These are phyloP conservation scores for Calliopsis andreniformis DNA, from an alignment of 1,140 invertebrate genomes.

Conservation along the genomic window DNA sequence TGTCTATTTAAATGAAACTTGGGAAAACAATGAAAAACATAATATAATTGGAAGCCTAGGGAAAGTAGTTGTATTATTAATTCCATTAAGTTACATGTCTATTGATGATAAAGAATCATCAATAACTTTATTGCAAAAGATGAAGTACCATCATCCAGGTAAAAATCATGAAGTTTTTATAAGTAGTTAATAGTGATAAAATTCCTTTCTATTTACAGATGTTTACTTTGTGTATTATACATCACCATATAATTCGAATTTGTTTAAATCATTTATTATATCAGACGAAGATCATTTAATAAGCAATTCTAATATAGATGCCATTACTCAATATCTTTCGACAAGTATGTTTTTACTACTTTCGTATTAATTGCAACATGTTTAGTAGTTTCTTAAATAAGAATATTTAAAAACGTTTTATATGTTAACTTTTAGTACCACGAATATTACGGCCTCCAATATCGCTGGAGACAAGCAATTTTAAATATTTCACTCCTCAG, in stretches of 20 bases:
- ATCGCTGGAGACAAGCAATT: conserved; percentile 30
- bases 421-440: conserved; percentile 61
- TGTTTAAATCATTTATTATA: conserved; percentile 60
- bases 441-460: conserved; percentile 56
- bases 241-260: conserved; percentile 45
- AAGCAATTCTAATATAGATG: conserved; percentile 51
- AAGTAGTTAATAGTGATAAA: background rate
- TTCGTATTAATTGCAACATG: no score
- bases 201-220: conserved; percentile 56
- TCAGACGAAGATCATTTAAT: conserved; percentile 67
- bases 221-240: conserved; percentile 69
- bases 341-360: conserved; percentile 20
- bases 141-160: conserved; percentile 68
- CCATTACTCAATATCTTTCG: conserved; percentile 53
- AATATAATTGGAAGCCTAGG: conserved; percentile 64
- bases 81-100: conserved; percentile 47
- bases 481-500: conserved; percentile 47
- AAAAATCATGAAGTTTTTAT: conserved; percentile 22
- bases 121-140: conserved; percentile 51
- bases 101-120: conserved; percentile 40
- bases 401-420: no score
- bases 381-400: no score
- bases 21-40: conserved; percentile 51
- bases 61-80: conserved; percentile 68
- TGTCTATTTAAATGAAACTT: conserved; percentile 63